A percentile compares a stretch with the other conserved stretches of the same genome.
phyloP scores from a whole-genome alignment of 1,140 invertebrate species.

The Trichonephila clavipes region DNA sequence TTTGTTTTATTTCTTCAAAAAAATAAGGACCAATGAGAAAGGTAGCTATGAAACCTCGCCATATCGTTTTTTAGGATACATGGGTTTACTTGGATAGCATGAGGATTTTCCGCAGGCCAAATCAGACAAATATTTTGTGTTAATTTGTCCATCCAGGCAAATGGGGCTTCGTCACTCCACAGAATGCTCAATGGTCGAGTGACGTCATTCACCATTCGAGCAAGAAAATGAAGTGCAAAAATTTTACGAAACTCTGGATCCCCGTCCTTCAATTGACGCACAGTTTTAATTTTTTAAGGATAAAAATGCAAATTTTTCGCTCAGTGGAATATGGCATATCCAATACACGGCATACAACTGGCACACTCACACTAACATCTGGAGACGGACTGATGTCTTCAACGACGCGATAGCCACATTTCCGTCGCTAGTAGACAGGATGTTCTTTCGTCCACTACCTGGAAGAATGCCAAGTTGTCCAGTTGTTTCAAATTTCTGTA shows the following conservation, averaged over 20 bases:
- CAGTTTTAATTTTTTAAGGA: too few species aligned
- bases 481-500: neutral
- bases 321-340: too few species aligned
- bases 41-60: neutral
- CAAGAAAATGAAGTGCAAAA: too few species aligned
- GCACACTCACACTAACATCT: neutral
- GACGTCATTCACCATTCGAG: too few species aligned
- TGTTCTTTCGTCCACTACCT: neutral
- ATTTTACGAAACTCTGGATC: too few species aligned
- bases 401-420: neutral
- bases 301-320: too few species aligned
- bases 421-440: neutral
- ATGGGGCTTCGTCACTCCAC: slow-evolving; percentile 13
- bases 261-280: too few species aligned
- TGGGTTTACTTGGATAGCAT: too few species aligned
- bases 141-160: neutral
- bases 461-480: slow-evolving; percentile 20
- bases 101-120: neutral
- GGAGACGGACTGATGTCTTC: neutral
- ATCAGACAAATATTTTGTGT: neutral
- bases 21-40: too few species aligned
- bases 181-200: neutral
- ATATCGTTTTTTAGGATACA: slow-evolving; percentile 8
- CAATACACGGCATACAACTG: too few species aligned
- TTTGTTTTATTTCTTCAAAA: too few species aligned